phyloP scores from a whole-genome alignment of 1,140 invertebrate genomes.

The Brachionus angularis region DNA sequence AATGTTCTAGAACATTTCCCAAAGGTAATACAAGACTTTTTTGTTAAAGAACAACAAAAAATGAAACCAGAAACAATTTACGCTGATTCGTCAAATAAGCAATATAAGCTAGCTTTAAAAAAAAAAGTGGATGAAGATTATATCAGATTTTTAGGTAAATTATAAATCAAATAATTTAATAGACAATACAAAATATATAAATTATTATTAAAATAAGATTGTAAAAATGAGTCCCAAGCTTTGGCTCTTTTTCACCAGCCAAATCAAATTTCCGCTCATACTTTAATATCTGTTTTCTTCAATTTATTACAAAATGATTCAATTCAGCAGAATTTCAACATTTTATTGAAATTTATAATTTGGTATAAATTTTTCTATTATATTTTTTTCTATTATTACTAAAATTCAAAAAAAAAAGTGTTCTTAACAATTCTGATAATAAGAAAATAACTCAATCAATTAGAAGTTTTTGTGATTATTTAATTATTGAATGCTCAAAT shows the following conservation, averaged over 20 bases:
- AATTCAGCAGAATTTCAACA: slow-evolving; percentile 24
- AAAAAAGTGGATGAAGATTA: slow-evolving; percentile 38
- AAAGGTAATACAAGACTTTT: slow-evolving; percentile 36
- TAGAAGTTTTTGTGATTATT: slow-evolving; percentile 38
- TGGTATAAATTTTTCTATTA: not conserved
- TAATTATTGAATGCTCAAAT: slow-evolving; percentile 12
- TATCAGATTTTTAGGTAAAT: slow-evolving; percentile 22
- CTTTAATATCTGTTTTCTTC: slow-evolving; percentile 6
- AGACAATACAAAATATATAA: not conserved
- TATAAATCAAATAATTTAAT: not conserved
- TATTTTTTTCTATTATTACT: too few relatives aligned
- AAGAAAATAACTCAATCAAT: slow-evolving; percentile 27
- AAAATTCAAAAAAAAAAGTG: too few relatives aligned
- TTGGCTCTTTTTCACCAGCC: slow-evolving; percentile 16
- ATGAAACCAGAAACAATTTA: not conserved
- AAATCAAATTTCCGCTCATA: slow-evolving; percentile 6
- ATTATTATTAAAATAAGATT: not conserved
- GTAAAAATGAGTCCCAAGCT: not conserved
- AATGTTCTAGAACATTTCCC: slow-evolving; percentile 20
- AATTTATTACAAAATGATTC: slow-evolving; percentile 23
- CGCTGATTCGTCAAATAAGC: slow-evolving; percentile 34
- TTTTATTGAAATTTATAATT: not conserved
- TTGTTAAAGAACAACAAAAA: slow-evolving; percentile 3
- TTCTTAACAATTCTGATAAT: too few relatives aligned
- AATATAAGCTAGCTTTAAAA: slow-evolving; percentile 30